Evolutionary conservation across 2,888 invertebrate genomes (phyloP).

Genomic region (Apamea monoglypha): DNA sequence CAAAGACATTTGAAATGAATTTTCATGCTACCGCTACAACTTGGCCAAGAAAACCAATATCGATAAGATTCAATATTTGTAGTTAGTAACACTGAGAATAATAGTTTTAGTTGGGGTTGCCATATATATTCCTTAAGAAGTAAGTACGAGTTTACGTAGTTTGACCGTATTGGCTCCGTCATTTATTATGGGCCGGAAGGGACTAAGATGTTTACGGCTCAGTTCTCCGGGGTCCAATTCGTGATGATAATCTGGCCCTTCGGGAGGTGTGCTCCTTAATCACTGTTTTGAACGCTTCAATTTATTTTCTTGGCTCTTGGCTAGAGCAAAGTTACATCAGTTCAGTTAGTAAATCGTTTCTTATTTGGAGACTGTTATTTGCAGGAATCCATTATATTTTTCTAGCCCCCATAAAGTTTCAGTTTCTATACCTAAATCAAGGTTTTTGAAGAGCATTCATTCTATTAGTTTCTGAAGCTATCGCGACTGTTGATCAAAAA

Average conservation of each 20-base stretch:
- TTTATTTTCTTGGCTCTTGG: constrained; percentile 37
- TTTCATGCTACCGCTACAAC: constrained; percentile 64
- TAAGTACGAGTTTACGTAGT: constrained; percentile 58
- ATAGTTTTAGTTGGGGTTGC: constrained; percentile 63
- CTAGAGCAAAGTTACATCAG: not conserved
- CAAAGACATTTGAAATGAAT: constrained; percentile 67
- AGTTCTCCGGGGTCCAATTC: constrained; percentile 49
- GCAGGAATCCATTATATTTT: not conserved
- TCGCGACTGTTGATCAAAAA: no score
- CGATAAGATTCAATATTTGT: constrained; percentile 77
- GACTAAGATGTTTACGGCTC: constrained; percentile 58
- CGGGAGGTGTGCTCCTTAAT: constrained; percentile 44
- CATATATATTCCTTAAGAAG: constrained; percentile 52
- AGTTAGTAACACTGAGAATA: constrained; percentile 72
- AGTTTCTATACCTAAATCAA: not conserved
- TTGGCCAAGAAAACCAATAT: constrained; percentile 74
- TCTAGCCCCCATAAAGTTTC: not conserved
- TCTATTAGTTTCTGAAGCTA: not conserved
- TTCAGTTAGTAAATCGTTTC: not conserved
- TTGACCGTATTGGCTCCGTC: constrained; percentile 60
- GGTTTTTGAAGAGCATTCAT: not conserved
- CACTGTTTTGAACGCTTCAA: constrained; percentile 43
- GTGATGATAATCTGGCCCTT: constrained; percentile 59
- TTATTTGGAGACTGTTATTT: not conserved
- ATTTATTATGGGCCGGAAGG: constrained; percentile 64